A percentile compares a stretch with the other conserved stretches of the same genome.
Conservation (phyloP, 2,888 invertebrate genomes). For the Diaphora mendica region DNA sequence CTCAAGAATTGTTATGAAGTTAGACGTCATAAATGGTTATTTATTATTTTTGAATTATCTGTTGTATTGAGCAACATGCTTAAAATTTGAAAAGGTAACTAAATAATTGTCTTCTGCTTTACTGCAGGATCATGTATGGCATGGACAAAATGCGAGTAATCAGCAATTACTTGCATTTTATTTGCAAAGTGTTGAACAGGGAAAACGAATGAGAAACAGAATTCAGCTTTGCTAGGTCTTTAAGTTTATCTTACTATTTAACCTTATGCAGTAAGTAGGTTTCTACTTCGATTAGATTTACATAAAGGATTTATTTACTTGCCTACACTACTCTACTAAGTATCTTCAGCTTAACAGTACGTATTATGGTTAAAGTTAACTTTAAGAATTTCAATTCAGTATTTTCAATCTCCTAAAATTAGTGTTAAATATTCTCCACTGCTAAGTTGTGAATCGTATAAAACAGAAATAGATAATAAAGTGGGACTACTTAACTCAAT, state of each 20-base stretch:
- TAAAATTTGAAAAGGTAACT: neutral
- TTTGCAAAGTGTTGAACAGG: neutral
- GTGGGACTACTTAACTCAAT: neutral
- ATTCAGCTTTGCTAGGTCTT: neutral
- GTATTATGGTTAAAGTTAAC: neutral
- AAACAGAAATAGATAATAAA: neutral
- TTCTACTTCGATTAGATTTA: no score
- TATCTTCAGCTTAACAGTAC: neutral
- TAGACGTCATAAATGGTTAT: constrained; percentile 20
- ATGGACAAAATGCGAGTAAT: neutral
- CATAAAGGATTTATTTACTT: neutral
- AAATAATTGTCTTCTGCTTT: neutral
- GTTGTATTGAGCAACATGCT: neutral
- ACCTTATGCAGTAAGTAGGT: neutral
- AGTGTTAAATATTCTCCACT: neutral
- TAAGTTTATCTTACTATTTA: neutral
- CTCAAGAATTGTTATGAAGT: constrained; percentile 35
- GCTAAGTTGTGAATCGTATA: neutral
- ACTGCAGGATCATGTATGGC: neutral
- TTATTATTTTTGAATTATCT: constrained; percentile 28
- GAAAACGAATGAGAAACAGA: neutral
- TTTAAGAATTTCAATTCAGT: neutral
- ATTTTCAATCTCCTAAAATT: neutral
- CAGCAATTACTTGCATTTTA: neutral
- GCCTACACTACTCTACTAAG: no score